A percentile compares a stretch with the other conserved stretches of the same genome.
These are phyloP conservation scores for Oscheius sp. DNA, from an alignment of 2,888 invertebrate species.

Conservation along the genomic window DNA sequence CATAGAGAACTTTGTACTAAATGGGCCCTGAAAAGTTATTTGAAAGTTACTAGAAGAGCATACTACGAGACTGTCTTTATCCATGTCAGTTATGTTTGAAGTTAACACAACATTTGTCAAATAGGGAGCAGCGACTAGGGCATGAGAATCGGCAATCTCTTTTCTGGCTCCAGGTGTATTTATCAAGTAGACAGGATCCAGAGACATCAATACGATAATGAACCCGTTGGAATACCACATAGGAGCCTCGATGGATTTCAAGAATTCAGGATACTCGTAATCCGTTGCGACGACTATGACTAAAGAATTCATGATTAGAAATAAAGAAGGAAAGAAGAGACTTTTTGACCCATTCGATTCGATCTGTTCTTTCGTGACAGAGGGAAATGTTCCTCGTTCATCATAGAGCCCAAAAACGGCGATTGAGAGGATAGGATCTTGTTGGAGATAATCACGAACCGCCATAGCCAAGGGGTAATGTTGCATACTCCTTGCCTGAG, in stretches of 20 bases:
- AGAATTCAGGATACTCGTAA: constrained; percentile 9
- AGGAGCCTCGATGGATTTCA: constrained; percentile 5
- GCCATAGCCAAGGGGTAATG: constrained; percentile 30
- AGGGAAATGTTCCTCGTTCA: constrained; percentile 20
- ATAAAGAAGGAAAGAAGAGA: not conserved
- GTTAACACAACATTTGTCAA: not conserved
- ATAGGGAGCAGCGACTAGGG: constrained; percentile 15
- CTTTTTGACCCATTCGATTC: constrained; percentile 22
- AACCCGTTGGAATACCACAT: constrained; percentile 22
- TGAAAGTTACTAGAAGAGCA: not conserved
- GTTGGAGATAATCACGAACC: constrained; percentile 23
- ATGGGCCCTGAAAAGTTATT: constrained; percentile 2
- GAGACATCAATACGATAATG: constrained; percentile 17
- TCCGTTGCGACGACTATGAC: constrained; percentile 22
- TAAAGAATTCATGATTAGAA: not conserved
- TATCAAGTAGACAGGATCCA: constrained; percentile 4
- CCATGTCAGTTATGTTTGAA: constrained; percentile 7
- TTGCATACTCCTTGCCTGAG: constrained; percentile 5
- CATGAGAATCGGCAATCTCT: constrained; percentile 13
- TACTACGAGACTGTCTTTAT: not conserved
- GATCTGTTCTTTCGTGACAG: constrained; percentile 1
- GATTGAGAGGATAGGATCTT: not conserved
- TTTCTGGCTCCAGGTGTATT: not conserved
- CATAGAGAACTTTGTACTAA: constrained; percentile 2
- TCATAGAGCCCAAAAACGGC: constrained; percentile 6